A percentile compares a stretch with the other conserved stretches of the same genome.
These are phyloP conservation scores for Ooceraea biroi DNA, from an alignment of 1,140 invertebrate species.

Conservation along the genomic window DNA sequence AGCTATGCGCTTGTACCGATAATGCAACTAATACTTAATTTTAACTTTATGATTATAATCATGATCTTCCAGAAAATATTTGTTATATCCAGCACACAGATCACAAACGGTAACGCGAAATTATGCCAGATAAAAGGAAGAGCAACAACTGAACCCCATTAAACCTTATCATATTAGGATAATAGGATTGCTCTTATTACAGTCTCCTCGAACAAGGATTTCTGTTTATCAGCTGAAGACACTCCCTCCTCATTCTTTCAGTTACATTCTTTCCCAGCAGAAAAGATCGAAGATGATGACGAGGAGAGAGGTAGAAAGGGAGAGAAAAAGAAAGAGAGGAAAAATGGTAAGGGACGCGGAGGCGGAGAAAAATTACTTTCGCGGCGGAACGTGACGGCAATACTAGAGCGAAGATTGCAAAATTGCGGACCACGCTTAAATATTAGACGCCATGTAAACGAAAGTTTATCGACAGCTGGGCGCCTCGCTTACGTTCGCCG, in stretches of 20 bases:
- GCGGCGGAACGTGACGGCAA: constrained; percentile 73
- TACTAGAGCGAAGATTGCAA: constrained; percentile 70
- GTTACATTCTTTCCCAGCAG: constrained; percentile 23
- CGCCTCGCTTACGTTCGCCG: background rate
- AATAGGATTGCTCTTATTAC: constrained; percentile 78
- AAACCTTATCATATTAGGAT: constrained; percentile 75
- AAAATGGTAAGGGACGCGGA: background rate
- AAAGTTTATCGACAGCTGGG: constrained; percentile 43
- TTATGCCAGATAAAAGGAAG: constrained; percentile 29
- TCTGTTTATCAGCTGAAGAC: constrained; percentile 78
- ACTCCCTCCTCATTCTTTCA: constrained; percentile 70
- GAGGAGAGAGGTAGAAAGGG: constrained; percentile 3
- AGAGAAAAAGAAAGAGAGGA: constrained; percentile 10
- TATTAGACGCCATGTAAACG: constrained; percentile 64
- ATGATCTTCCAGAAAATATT: background rate
- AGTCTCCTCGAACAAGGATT: constrained; percentile 72
- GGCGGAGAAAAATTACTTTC: constrained; percentile 76
- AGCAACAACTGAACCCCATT: constrained; percentile 66
- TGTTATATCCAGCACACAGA: background rate
- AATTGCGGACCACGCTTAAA: constrained; percentile 75
- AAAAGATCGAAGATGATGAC: constrained; percentile 38
- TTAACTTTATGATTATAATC: background rate
- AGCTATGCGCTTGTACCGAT: background rate
- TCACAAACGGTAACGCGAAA: background rate
- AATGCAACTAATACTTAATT: background rate